Evolutionary conservation across 1,140 invertebrate species (phyloP), one percentile per base, ranked within the genome.

Genomic region (Drosophila kohkoa): DNA sequence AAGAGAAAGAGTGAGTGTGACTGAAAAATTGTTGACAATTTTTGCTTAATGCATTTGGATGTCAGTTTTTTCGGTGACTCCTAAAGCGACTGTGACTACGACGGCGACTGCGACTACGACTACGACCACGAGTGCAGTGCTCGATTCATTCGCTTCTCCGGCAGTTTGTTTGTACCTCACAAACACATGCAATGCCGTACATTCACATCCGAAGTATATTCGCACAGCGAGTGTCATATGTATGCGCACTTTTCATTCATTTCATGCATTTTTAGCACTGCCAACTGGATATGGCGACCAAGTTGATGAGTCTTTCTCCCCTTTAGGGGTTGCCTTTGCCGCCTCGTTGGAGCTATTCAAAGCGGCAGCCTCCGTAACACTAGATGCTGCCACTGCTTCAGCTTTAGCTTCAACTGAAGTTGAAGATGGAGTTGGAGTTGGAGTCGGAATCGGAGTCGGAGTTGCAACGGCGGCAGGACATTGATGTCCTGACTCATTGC

Each of bases 11-110:
- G 11, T 65, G 69, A 60, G 57, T 48, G 55, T 60, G 72, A 57
- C 72, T 83, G 69, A 83, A 88, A 88, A 87, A 83, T 87, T 87
- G 85, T 88, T 88, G 83, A 89, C 80, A 88, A 89, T 88, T 89
- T 88, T 82, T 83, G 85, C 85, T 88, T 89, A 88, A 89, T 89
- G 83, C 80, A 89, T 83, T 88, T 87, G 82, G 79, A 75, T 82
- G 80, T 78, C 81, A 81, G 73, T 88, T 74, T 86, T 87, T 68
- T 88, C 54, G 73, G 82, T 76, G 72, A 35, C 28, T 38, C 35
- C 35, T 10, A 38, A 7, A 38, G 6, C 59, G 78, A 69, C 74
- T 55, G 67, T 63, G 71, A 77, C 69, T 77, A 57, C 67, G 51
- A 55, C 63, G 68, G 57, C 80, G 35, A 38, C 35, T 8, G 35